A percentile compares a stretch with the other conserved stretches of the same genome.
Conservation (phyloP, 2,113 vertebrate genomes). For the Spilogale gracilis region DNA sequence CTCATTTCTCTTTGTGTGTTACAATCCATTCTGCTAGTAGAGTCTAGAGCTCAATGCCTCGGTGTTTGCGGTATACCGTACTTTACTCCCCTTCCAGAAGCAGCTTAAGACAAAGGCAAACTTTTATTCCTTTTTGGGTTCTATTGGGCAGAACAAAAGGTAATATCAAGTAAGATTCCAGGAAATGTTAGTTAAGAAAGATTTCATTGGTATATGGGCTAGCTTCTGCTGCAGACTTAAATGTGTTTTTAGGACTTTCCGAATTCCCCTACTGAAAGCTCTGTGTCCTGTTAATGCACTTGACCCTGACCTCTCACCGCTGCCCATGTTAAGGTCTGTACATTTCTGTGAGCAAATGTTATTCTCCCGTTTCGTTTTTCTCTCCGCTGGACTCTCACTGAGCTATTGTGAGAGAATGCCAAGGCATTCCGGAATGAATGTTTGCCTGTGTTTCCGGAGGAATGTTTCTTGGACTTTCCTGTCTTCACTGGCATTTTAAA, state of each 20-base stretch:
- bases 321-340: conserved; percentile 64
- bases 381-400: conserved; percentile 41
- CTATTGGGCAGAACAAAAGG: not conserved
- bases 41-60: not conserved
- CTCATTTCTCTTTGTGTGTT: not conserved
- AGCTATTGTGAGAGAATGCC: conserved; percentile 68
- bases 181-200: not conserved
- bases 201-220: not conserved
- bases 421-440: conserved; percentile 63
- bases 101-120: not conserved
- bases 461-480: conserved; percentile 72
- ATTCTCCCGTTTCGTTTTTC: conserved; percentile 67
- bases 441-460: conserved; percentile 61
- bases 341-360: conserved; percentile 70
- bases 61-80: too few species aligned
- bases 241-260: not conserved
- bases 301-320: conserved; percentile 21
- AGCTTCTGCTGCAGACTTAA: not conserved
- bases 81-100: not conserved
- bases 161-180: not conserved
- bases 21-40: not conserved
- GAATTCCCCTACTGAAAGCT: conserved; percentile 58
- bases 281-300: conserved; percentile 31
- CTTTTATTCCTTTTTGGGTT: not conserved
- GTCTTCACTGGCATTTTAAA: conserved; percentile 68